Evolutionary conservation across 2,888 invertebrate genomes (phyloP).

Genomic region (Callosobruchus maculatus): DNA sequence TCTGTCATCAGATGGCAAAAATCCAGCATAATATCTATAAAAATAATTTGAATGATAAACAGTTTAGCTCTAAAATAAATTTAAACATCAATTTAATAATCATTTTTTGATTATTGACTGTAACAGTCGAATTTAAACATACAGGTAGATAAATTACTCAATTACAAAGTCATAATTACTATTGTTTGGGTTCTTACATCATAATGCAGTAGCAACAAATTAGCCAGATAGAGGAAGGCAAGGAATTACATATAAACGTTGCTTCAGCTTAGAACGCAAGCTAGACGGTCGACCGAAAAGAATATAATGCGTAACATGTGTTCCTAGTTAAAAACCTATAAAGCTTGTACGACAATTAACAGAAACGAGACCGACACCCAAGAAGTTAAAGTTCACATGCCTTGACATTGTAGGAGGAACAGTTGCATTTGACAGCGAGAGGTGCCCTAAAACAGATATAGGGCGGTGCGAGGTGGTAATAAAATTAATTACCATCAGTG

Average conservation of each 20-base stretch:
- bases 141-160: no score
- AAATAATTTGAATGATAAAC: no score
- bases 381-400: constrained; percentile 13
- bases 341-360: constrained; percentile 30
- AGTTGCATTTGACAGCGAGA: neutral
- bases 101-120: no score
- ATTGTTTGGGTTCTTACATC: no score
- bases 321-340: constrained; percentile 38
- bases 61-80: no score
- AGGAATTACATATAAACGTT: neutral
- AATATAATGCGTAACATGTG: constrained; percentile 27
- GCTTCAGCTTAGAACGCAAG: neutral
- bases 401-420: neutral
- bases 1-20: no score
- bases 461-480: neutral
- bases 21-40: no score
- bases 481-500: neutral
- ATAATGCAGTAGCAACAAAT: no score
- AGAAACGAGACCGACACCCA: neutral
- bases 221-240: no score
- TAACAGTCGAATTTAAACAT: no score
- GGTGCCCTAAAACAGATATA: neutral
- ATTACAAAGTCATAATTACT: no score
- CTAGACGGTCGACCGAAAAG: neutral
- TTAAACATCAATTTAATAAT: no score